Percentiles rank a stretch among this genome's conserved stretches.
Conservation (phyloP, 1,140 invertebrate genomes). For the Trialeurodes vaporariorum region DNA sequence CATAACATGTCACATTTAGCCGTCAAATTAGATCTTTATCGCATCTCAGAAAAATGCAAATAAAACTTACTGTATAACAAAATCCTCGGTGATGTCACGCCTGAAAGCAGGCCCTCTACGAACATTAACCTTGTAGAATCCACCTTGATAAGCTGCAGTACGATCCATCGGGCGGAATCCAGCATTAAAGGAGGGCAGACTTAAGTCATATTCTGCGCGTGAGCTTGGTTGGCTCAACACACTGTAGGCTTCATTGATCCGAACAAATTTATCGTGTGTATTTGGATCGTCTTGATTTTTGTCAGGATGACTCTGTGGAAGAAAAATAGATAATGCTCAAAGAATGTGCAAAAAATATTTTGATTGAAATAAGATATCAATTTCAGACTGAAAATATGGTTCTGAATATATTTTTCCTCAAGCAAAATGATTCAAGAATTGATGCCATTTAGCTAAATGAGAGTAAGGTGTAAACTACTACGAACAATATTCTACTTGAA, state of each 20-base stretch:
- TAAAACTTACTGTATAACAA: background rate
- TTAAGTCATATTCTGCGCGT: slow-evolving; percentile 30
- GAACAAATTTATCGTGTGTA: slow-evolving; percentile 38
- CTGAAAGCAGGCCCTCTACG: background rate
- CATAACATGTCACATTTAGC: background rate
- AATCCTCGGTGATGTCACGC: background rate
- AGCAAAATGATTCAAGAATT: too few species aligned
- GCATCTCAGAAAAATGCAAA: background rate
- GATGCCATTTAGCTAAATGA: too few species aligned
- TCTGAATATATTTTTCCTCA: too few species aligned
- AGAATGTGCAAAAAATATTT: too few species aligned
- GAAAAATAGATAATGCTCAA: too few species aligned
- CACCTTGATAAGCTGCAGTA: background rate
- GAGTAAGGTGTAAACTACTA: too few species aligned
- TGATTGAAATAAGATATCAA: too few species aligned
- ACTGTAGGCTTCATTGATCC: slow-evolving; percentile 40
- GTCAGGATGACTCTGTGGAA: slow-evolving; percentile 39
- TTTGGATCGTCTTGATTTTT: slow-evolving; percentile 27
- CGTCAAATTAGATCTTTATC: background rate
- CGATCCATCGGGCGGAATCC: background rate
- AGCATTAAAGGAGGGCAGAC: slow-evolving; percentile 5
- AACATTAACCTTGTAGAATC: background rate
- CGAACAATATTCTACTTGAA: too few species aligned
- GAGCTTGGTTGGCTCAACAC: slow-evolving; percentile 34
- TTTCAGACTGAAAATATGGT: too few species aligned